phyloP scores from a whole-genome alignment of 1,140 invertebrate species.

The Trissolcus basalis region DNA sequence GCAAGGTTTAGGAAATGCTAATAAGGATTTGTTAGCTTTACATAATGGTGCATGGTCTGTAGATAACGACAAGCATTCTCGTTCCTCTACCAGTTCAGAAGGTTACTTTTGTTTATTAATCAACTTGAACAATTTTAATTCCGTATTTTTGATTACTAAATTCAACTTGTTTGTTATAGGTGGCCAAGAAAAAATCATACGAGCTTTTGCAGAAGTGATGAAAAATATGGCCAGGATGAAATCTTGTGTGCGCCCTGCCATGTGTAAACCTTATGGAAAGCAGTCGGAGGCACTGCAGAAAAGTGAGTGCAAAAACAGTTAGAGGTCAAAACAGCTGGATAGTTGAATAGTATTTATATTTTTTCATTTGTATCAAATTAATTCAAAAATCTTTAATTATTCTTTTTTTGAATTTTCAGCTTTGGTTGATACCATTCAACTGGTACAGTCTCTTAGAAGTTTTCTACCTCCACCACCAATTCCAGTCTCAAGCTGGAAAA shows the following conservation, averaged over 20 bases:
- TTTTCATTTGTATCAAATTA: background rate
- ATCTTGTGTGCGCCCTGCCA: constrained; percentile 87
- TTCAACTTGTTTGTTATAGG: constrained; percentile 64
- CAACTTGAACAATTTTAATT: background rate
- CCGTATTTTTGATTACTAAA: background rate
- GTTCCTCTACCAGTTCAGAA: constrained; percentile 68
- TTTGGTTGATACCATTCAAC: constrained; percentile 88
- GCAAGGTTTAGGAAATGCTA: constrained; percentile 73
- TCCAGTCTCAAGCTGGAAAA: constrained; percentile 91
- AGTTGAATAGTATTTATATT: constrained; percentile 3
- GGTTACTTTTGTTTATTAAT: constrained; percentile 42
- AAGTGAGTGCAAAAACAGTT: constrained; percentile 81
- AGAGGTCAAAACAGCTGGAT: no score
- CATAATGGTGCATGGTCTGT: constrained; percentile 82
- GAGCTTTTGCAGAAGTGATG: constrained; percentile 88
- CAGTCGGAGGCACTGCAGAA: constrained; percentile 91
- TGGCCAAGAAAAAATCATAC: constrained; percentile 87
- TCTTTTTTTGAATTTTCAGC: constrained; percentile 74
- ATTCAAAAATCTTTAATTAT: background rate
- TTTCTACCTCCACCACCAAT: constrained; percentile 90
- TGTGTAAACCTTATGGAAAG: constrained; percentile 92
- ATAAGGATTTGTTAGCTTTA: constrained; percentile 82
- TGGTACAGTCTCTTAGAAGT: constrained; percentile 88
- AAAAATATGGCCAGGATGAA: constrained; percentile 91
- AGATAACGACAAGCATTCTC: constrained; percentile 68